Evolutionary conservation across 2,888 invertebrate genomes (phyloP), one percentile per base, ranked within the genome.

Genomic region (Trissoscelio sp.): DNA sequence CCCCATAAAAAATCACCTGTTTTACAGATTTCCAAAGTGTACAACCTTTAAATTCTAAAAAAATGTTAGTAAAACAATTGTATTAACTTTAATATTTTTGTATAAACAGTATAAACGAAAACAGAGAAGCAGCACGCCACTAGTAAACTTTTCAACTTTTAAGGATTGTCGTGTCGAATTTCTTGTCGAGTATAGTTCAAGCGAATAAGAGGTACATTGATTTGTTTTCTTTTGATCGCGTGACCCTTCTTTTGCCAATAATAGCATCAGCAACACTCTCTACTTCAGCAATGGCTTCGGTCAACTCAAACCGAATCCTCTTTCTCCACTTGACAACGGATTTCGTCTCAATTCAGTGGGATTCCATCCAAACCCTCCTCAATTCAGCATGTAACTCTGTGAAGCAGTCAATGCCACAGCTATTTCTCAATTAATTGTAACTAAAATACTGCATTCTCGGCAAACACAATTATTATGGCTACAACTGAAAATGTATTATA

Each of bases 191-290:
- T 6, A 16, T n/a, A 42, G 16, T 16, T 16, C 42, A 0, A 14
- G 5, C 16, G 12, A n/a, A 18, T 16, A 16, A 51, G 51, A 28
- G 14, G 24, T 28, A 28, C 51, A 28, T 3, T 51, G 51, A 51
- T 28, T 51, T 51, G 51, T 51, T 51, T 51, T 51, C 51, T 51
- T 51, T 51, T 28, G 12, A 51, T 28, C 24, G 51, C 28, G 51
- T 51, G 51, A 51, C 51, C 51, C 51, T 51, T 28, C 51, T 51
- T 28, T 51, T 28, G 51, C 51, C 51, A 24, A 51, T 51, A 51
- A 51, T 51, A 51, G 28, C 53, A 53, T 31, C 31, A 42, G 42
- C 14, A 42, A 42, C 42, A 16, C 42, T 42, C 42, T 42, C 14
- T 42, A 42, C 16, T 42, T 42, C 2, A 20, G 46, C 20, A n/a